Percentiles rank a stretch among this genome's conserved stretches.
phyloP scores from a whole-genome alignment of 2,113 vertebrate genomes.

The Sander vitreus region DNA sequence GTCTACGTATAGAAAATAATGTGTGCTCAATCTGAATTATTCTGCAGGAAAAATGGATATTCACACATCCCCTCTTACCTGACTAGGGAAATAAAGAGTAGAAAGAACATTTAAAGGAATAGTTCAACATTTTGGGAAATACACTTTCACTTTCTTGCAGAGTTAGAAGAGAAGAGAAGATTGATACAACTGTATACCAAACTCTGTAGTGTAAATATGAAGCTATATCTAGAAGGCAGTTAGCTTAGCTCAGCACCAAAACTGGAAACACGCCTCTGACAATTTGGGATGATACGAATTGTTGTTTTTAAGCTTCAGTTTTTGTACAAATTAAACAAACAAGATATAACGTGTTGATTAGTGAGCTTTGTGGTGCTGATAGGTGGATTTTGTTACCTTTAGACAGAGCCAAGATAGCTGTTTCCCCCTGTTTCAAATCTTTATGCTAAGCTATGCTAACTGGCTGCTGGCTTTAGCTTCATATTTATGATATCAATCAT shows the following conservation, averaged over 20 bases:
- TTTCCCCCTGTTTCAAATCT: not conserved
- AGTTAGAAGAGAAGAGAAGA: not conserved
- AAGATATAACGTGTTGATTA: not conserved
- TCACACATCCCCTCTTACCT: not conserved
- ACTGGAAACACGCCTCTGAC: not conserved
- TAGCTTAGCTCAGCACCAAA: not conserved
- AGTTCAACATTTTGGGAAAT: not conserved
- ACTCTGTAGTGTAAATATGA: not conserved
- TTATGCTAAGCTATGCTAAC: not conserved
- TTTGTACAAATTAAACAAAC: not conserved
- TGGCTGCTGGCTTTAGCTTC: not conserved
- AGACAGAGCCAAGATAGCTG: not conserved
- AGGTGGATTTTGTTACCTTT: not conserved
- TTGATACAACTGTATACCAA: not conserved
- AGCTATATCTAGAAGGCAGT: not conserved
- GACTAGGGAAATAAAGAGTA: not conserved
- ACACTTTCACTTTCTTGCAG: too few species aligned
- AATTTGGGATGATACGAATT: not conserved
- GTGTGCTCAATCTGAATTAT: not conserved
- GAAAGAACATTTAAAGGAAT: not conserved
- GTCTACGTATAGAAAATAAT: not conserved
- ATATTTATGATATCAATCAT: not conserved
- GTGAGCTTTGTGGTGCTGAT: not conserved
- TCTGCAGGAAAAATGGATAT: not conserved
- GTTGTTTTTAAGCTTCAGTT: not conserved